Conservation (phyloP, 2,888 invertebrate genomes). For the Mesorhabditis sp. region DNA sequence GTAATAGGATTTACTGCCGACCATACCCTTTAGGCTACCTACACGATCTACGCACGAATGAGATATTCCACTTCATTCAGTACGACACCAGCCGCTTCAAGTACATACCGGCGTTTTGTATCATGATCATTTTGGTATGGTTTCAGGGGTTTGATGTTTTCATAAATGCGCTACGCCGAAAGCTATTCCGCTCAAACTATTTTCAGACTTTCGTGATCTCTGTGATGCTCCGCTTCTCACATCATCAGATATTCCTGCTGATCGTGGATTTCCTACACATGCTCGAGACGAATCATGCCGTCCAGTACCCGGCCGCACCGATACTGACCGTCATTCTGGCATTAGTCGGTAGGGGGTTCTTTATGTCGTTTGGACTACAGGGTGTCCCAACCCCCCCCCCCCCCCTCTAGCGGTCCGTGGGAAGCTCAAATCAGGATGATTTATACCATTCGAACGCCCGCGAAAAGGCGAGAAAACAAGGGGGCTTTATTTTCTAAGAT, state of each 20-base stretch:
- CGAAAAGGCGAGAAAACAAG: too few species aligned
- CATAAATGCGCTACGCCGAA: not conserved
- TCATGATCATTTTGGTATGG: constrained; percentile 98
- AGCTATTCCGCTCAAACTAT: not conserved
- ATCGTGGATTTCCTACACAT: constrained; percentile 96
- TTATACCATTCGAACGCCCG: too few species aligned
- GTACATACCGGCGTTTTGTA: constrained; percentile 89
- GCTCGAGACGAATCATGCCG: constrained; percentile 87
- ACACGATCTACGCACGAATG: constrained; percentile 91
- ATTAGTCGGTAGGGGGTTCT: constrained; percentile 76
- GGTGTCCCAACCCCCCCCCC: not conserved
- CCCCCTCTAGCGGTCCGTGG: too few species aligned
- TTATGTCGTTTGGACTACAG: not conserved
- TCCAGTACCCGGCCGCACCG: constrained; percentile 84
- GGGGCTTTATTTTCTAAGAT: too few species aligned
- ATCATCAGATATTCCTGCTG: constrained; percentile 98
- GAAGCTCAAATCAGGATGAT: too few species aligned
- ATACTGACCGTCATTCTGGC: constrained; percentile 93
- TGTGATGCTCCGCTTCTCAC: constrained; percentile 93
- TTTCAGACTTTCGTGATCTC: constrained; percentile 94
- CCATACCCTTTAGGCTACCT: constrained; percentile 44
- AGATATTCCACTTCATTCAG: constrained; percentile 94
- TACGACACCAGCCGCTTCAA: constrained; percentile 92
- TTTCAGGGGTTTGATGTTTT: not conserved
- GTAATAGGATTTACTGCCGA: not conserved